Evolutionary conservation across 2,888 invertebrate species (phyloP), one percentile per base, ranked within the genome.

Genomic region (Eulithis testata): DNA sequence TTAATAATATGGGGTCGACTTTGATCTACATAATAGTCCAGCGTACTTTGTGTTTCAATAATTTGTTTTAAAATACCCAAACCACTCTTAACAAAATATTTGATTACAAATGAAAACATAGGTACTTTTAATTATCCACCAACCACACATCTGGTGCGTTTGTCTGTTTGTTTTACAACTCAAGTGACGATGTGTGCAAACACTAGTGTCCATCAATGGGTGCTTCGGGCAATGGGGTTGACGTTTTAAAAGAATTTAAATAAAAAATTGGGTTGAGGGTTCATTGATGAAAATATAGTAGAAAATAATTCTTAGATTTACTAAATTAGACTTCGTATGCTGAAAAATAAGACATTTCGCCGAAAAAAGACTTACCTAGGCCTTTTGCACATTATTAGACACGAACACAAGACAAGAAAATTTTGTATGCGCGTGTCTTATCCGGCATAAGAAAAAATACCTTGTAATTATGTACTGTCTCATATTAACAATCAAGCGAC

Each of bases 161-260:
- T 56, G 63, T 67, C 43, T 61, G 61, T 65, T 61, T 60, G 66
- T 67, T 63, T 63, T 54, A 12, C 21, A 43, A 44, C 60, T 57
- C 60, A 51, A 63, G 67, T 40, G 61, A 51, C 55, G 51, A 55
- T 63, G 62, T 63, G 65, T 60, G 64, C 69, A 70, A 66, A 68
- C 63, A 76, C 73, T 74, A 69, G 60, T 80, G 81, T 81, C 81
- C 80, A 84, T 84, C 79, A 79, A 64, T 67, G 57, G 70, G 61
- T 64, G 54, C 70, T 68, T 57, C 60, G 60, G 68, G 65, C 67
- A 62, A 61, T 54, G 11, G 66, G 60, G 67, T 63, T 57, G 67
- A 67, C 63, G 51, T 67, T 63, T 53, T 57, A 58, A 60, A 60
- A 63, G 44, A 57, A 60, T 60, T 63, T 51, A 63, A 63, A 67